Conservation (phyloP, 2,113 vertebrate genomes). For the Etia nguti region DNA sequence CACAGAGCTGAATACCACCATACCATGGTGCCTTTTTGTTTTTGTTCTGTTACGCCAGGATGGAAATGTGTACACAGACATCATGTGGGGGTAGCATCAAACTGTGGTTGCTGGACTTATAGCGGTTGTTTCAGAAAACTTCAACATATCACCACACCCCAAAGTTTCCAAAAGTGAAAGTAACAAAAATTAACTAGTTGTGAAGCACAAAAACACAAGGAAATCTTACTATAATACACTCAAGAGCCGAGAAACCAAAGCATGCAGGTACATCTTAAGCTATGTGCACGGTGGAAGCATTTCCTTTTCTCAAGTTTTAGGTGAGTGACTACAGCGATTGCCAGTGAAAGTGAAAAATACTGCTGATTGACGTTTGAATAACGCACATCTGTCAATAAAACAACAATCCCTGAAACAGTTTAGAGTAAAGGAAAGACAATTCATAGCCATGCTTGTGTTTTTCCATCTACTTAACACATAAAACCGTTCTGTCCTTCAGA, state of each 20-base stretch:
- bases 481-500: slow-evolving; percentile 17
- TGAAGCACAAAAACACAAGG: not conserved
- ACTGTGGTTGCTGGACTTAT: not conserved
- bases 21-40: not conserved
- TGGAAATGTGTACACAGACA: not conserved
- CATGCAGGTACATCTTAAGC: not conserved
- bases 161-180: not conserved
- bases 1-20: not conserved
- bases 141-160: not conserved
- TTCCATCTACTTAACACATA: not conserved
- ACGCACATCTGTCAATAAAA: not conserved
- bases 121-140: not conserved
- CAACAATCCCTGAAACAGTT: not conserved
- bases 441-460: not conserved
- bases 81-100: not conserved
- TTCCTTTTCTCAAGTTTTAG: not conserved
- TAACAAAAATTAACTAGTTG: not conserved
- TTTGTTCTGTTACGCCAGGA: accelerated
- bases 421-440: not conserved
- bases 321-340: not conserved
- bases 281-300: not conserved
- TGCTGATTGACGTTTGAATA: not conserved
- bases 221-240: not conserved
- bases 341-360: not conserved
- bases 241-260: not conserved